Evolutionary conservation across 1,140 invertebrate species (phyloP).

Genomic region (Hyphantria cunea): DNA sequence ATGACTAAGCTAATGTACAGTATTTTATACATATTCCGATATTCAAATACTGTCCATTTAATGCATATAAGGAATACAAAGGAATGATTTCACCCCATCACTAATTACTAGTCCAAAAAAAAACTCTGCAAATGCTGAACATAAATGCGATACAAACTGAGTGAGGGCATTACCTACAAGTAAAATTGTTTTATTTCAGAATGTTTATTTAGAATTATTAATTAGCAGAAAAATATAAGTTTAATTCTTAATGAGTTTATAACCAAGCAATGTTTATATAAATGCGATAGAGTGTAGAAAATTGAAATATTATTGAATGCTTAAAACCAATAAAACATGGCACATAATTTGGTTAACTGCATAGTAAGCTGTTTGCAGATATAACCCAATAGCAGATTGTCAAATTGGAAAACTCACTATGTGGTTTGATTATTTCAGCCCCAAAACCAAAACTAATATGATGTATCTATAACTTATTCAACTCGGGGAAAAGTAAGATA

Average conservation of each 20-base stretch:
- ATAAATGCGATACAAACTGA: slow-evolving; percentile 40
- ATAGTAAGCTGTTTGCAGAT: no score
- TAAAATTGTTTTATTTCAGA: slow-evolving; percentile 23
- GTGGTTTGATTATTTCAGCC: no score
- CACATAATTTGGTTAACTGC: slow-evolving; percentile 6
- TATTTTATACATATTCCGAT: no score
- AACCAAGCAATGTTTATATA: slow-evolving; percentile 13
- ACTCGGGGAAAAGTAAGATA: no score
- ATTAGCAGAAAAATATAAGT: slow-evolving; percentile 10
- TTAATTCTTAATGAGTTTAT: slow-evolving; percentile 9
- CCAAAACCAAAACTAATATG: no score
- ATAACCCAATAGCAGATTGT: no score
- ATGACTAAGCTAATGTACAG: no score
- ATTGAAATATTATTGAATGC: slow-evolving; percentile 57
- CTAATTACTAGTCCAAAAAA: slow-evolving; percentile 51
- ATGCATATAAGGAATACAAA: not conserved
- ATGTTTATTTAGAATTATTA: slow-evolving; percentile 15
- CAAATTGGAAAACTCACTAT: no score
- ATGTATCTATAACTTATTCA: no score
- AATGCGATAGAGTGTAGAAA: slow-evolving; percentile 79
- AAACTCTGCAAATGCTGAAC: slow-evolving; percentile 33
- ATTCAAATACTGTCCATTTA: not conserved
- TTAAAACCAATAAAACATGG: slow-evolving; percentile 72
- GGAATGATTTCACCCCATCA: slow-evolving; percentile 43
- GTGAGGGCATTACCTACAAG: slow-evolving; percentile 10